Percentiles rank a stretch among this genome's conserved stretches.
Evolutionary conservation across 1,140 invertebrate genomes (phyloP).

Genomic region (Drosophila jambulina): DNA sequence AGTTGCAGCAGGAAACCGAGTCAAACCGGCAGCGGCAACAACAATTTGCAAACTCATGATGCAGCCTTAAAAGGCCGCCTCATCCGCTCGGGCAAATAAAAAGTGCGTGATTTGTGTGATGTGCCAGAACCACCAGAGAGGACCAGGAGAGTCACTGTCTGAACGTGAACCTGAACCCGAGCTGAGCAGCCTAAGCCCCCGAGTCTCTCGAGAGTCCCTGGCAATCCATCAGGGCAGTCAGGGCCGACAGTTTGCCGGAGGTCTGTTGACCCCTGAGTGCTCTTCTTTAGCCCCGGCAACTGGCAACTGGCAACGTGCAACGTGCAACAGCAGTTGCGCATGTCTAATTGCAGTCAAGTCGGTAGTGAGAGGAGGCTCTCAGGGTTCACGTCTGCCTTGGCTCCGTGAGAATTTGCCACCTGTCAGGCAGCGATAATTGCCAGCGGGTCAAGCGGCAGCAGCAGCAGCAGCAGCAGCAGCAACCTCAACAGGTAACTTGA

Average conservation of each 20-base stretch:
- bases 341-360: constrained; percentile 81
- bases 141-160: constrained; percentile 11
- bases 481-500: constrained; percentile 47
- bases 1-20: constrained; percentile 77
- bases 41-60: constrained; percentile 83
- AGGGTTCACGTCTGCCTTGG: constrained; percentile 52
- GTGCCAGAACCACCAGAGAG: constrained; percentile 69
- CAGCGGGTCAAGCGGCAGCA: constrained; percentile 64
- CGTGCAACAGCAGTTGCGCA: constrained; percentile 61
- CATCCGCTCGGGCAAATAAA: constrained; percentile 78
- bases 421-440: constrained; percentile 74
- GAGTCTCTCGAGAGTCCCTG: constrained; percentile 46
- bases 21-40: constrained; percentile 47
- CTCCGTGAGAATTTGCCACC: constrained; percentile 76
- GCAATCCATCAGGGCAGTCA: constrained; percentile 78
- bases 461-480: constrained; percentile 30
- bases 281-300: constrained; percentile 24
- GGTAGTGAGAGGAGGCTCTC: constrained; percentile 52
- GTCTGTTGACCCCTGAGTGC: constrained; percentile 76
- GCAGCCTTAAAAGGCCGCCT: constrained; percentile 81
- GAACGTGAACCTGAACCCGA: constrained; percentile 12
- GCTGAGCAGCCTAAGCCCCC: neutral
- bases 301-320: constrained; percentile 4
- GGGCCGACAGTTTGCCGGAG: constrained; percentile 52
- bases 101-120: constrained; percentile 82